These are phyloP conservation scores for Thalpophila matura DNA, from an alignment of 2,888 invertebrate genomes.

Conservation along the genomic window DNA sequence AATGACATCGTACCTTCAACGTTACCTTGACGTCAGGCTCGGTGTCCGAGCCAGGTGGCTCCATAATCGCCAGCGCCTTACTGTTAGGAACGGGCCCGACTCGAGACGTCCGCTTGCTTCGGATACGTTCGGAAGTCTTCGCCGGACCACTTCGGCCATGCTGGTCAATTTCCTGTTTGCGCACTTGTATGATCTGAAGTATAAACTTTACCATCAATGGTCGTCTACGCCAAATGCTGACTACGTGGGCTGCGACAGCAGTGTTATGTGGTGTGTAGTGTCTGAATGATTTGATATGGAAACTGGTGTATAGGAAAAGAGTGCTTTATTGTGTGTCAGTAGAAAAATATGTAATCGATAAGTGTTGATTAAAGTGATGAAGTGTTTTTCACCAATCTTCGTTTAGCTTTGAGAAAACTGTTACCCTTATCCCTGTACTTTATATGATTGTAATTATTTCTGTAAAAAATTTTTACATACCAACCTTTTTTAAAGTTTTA, in stretches of 20 bases:
- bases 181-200: conserved; percentile 91
- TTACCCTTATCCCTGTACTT: no score
- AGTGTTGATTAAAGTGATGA: no score
- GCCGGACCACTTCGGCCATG: conserved; percentile 91
- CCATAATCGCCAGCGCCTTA: conserved; percentile 89
- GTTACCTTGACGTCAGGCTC: conserved; percentile 86
- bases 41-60: conserved; percentile 91
- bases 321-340: background rate
- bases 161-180: conserved; percentile 93
- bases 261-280: conserved; percentile 7
- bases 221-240: conserved; percentile 40
- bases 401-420: no score
- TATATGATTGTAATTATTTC: background rate
- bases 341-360: no score
- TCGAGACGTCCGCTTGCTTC: conserved; percentile 89
- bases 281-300: no score
- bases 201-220: conserved; percentile 47
- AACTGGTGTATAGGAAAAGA: background rate
- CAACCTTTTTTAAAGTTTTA: conserved; percentile 95
- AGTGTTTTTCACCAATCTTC: background rate
- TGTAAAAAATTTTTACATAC: background rate
- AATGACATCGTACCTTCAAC: background rate
- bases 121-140: conserved; percentile 93
- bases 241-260: conserved; percentile 18
- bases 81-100: conserved; percentile 82